Evolutionary conservation across 2,888 invertebrate species (phyloP).

Genomic region (Erannis defoliaria): DNA sequence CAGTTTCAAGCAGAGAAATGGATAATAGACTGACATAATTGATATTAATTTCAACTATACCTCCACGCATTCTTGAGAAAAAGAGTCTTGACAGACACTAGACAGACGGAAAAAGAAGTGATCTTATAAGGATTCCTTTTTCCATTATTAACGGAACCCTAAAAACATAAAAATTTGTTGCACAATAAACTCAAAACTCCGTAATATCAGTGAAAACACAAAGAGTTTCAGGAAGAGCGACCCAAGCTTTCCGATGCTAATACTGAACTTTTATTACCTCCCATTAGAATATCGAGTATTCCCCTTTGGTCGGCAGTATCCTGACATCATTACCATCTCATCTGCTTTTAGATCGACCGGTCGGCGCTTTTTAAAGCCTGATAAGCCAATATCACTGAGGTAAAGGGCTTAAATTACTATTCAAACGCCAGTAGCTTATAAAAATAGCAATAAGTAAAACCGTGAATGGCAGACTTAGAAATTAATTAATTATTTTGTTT

Average conservation of each 20-base stretch:
- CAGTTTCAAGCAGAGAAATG: too few relatives aligned
- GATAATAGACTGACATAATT: too few relatives aligned
- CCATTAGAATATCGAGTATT: constrained; percentile 76
- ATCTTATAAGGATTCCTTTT: too few relatives aligned
- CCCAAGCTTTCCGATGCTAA: constrained; percentile 62
- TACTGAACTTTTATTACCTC: constrained; percentile 69
- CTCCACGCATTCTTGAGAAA: too few relatives aligned
- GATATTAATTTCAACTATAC: too few relatives aligned
- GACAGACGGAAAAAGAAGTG: too few relatives aligned
- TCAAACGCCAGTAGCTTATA: constrained; percentile 5
- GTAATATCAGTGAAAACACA: constrained; percentile 13
- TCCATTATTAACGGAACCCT: neutral
- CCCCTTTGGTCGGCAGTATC: constrained; percentile 57
- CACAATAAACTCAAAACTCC: neutral
- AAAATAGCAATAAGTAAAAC: neutral
- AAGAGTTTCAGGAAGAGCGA: constrained; percentile 19
- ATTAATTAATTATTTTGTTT: neutral
- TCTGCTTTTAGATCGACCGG: constrained; percentile 51
- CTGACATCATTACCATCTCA: constrained; percentile 64
- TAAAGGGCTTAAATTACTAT: constrained; percentile 26
- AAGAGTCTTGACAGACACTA: too few relatives aligned
- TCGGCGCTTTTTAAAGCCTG: constrained; percentile 36
- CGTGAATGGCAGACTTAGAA: neutral
- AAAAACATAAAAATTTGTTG: too few relatives aligned
- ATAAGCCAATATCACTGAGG: constrained; percentile 17